Evolutionary conservation across 1,140 invertebrate species (phyloP), one percentile per base, ranked within the genome.

Genomic region (Pseudomyrmex gracilis): DNA sequence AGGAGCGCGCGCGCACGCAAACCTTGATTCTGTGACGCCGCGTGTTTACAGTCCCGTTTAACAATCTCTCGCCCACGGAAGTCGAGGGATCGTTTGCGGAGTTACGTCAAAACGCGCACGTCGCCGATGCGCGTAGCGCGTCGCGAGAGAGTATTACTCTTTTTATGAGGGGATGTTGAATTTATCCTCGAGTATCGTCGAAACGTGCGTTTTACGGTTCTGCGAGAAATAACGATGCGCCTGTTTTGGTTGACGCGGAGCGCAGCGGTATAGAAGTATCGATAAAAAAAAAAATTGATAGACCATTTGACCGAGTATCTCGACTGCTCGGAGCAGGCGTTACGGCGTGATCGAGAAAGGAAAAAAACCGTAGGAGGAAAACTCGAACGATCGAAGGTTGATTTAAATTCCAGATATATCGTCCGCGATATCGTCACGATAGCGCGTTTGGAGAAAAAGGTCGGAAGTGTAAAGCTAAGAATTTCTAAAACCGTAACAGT

Each of bases 231-330:
- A 60, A 80, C 53, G 66, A 70, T 34, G 53, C 43, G 22, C 53
- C 55, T 47, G 34, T 80, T 80, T 58, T 12, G 45, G 22, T 47
- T 71, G 76, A 58, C 76, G 76, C 22, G 45, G 22, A 43, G 74
- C 51, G 22, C n/a, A 15, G 34, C 13, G 24, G 24, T 57, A 15
- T 45, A 12, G 15, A 47, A 12, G 43, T 70, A 49, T 47, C 53
- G 15, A 80, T 80, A 78, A 78, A 80, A 60, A 53, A 53, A 34
- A 74, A 80, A 78, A 78, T 78, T 78, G 34, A 68, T 68, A 68
- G 34, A 77, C 51, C 47, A 20, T 74, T 64, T 8, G 24, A 24
- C 7, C 8, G 47, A 47, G 63, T 43, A 43, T 47, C 20, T 47
- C 47, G 43, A 34, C 17, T 20, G 57, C 57, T n/a, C n/a, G 2